Conservation (phyloP, 2,888 invertebrate genomes). For the Metellina segmentata region DNA sequence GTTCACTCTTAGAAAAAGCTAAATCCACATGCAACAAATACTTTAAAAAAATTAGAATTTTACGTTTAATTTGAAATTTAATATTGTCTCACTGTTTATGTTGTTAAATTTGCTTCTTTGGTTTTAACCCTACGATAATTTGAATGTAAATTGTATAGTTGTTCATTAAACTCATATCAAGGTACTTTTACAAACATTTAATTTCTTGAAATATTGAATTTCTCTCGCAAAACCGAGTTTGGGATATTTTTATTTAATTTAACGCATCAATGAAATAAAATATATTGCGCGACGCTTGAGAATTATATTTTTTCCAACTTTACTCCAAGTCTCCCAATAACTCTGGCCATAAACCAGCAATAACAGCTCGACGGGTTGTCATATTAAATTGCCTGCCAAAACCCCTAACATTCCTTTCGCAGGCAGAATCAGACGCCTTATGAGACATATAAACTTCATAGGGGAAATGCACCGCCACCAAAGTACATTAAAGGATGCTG, state of each 20-base stretch:
- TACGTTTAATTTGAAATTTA: too few relatives aligned
- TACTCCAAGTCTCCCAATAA: background rate
- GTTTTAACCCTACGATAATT: too few relatives aligned
- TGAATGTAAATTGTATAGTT: too few relatives aligned
- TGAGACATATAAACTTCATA: background rate
- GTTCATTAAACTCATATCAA: too few relatives aligned
- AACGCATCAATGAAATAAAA: background rate
- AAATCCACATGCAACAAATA: too few relatives aligned
- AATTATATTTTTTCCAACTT: background rate
- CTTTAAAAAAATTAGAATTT: too few relatives aligned
- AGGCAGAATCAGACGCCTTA: background rate
- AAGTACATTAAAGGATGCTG: conserved; percentile 55
- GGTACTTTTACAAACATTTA: too few relatives aligned
- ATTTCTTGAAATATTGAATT: too few relatives aligned
- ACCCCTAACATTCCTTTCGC: background rate
- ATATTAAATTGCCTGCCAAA: conserved; percentile 2
- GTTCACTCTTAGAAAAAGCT: too few relatives aligned
- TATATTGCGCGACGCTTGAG: background rate
- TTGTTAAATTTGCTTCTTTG: too few relatives aligned
- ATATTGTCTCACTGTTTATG: too few relatives aligned
- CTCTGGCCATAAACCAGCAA: background rate
- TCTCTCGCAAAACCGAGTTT: too few relatives aligned
- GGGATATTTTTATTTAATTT: background rate
- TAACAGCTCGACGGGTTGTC: background rate
- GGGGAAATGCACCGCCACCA: conserved; percentile 1